Base-by-base conservation (phyloP, 2,113 vertebrate species). In the Apteryx mantelli region DNA sequence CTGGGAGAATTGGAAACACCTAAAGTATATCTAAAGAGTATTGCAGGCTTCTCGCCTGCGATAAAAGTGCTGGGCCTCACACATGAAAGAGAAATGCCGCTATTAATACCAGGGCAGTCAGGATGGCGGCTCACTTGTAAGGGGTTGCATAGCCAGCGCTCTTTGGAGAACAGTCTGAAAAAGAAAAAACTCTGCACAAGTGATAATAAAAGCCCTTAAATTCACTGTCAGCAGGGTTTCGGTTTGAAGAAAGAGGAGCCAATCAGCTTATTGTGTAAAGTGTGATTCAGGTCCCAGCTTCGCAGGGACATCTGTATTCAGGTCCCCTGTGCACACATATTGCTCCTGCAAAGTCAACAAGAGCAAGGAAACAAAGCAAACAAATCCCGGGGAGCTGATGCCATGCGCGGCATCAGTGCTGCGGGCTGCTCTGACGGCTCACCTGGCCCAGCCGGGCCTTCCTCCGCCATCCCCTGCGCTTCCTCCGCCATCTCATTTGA, bases 1-100 rank as follows among this genome's bases (percentile, higher is more conserved):
- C 95, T 96, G 89, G 48, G 92, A 96, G 96, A 95, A 93, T 69
- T 92, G 94, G 87, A 94, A 94, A 96, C 71, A 97, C 93, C 94
- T 86, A 88, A 88, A 97, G 96, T 78, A 68, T 66, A 69, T 77
- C 89, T 94, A 74, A n/a, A 89, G 89, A 91, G 93, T 89, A 34
- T 60, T 32, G 32, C 56, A 60, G 40, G 70, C 76, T 87, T 63
- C 80, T 86, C 1, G 25, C 86, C 78, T 11, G 68, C 88, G 93
- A 78, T 80, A 66, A 71, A 89, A 90, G 91, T 20, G 32, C 64
- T 7, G 52, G 87, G 70, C 77, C 68, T 76, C 92, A 60, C 74
- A 88, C 79, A 89, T 91, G 89, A 96, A 95, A 96, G 79, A 70
- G 82, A 89, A 88, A 64, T 82, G 71, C 66, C n/a, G 91, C 95